Evolutionary conservation across 2,113 vertebrate genomes (phyloP), one percentile per base, ranked within the genome.

Genomic region (Donacobius atricapilla): DNA sequence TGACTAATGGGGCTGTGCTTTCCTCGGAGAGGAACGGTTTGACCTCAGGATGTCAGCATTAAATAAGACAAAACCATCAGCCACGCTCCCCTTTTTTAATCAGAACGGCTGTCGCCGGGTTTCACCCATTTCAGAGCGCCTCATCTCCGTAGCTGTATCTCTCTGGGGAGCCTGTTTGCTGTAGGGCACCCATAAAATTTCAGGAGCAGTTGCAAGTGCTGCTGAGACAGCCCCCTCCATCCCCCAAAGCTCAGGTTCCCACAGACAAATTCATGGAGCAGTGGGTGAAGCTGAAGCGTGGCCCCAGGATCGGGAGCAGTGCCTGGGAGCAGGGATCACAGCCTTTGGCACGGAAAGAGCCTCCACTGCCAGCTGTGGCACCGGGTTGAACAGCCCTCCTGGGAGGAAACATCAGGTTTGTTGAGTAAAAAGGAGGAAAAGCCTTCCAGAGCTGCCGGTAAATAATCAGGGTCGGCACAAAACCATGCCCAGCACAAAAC

Each of bases 11-110:
- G 89, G 92, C 77, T 24, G 69, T 28, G 87, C 75, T 90, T 89
- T 68, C 95, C 95, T 92, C 1, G 4, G 96, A 93, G 96, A 94
- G 84, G 76, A 96, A 48, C 2, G 11, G 61, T 69, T 90, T 97
- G 97, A 97, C 97, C 97, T 94, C 95, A 77, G 94, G 89, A 91
- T 95, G 97, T 95, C 95, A 96, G 89, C 93, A n/a, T 89, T 96
- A 96, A 96, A 90, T 89, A 96, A 97, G 96, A 96, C 89, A 96
- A 97, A 97, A 65, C 92, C 93, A 86, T 37, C 47, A 20, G 6
- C 3, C 11, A 39, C 0, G 3, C 42, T 89, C 64, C 65, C 68
- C 47, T 64, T 56, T 61, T 78, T 57, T 44, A 54, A 83, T 76
- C 81, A 28, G n/a, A 42, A 6, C 28, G 0, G 2, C 21, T 60